Conservation (phyloP, 2,888 invertebrate species). For the Coremacera marginata region DNA sequence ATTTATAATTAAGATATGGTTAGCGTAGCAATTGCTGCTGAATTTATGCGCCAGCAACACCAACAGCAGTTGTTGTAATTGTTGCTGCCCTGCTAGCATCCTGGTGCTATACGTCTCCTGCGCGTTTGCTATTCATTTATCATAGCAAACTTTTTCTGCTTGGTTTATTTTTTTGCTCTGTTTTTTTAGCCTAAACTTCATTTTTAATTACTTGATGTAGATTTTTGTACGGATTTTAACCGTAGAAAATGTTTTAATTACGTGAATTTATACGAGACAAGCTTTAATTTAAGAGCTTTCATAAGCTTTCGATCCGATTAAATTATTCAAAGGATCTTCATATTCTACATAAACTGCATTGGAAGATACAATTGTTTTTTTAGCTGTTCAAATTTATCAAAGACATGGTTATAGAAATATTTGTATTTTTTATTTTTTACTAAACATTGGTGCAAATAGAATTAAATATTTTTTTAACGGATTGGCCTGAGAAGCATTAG, state of each 20-base stretch:
- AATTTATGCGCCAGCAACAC: constrained; percentile 32
- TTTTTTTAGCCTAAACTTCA: not conserved
- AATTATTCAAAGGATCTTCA: too few species aligned
- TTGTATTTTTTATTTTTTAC: too few species aligned
- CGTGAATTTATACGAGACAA: not conserved
- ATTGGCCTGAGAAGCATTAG: too few species aligned
- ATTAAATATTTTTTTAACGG: too few species aligned
- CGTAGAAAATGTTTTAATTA: not conserved
- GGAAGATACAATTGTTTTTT: too few species aligned
- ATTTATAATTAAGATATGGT: constrained; percentile 39
- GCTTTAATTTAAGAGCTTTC: not conserved
- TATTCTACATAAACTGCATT: too few species aligned
- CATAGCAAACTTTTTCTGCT: constrained; percentile 7
- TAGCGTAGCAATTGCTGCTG: constrained; percentile 33
- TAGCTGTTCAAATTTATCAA: too few species aligned
- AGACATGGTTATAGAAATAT: too few species aligned
- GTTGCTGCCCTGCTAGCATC: not conserved
- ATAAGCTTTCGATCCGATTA: not conserved
- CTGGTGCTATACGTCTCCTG: not conserved
- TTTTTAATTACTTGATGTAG: constrained; percentile 31
- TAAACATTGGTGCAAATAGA: too few species aligned
- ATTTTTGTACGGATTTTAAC: constrained; percentile 2
- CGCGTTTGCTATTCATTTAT: constrained; percentile 29
- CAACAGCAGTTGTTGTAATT: not conserved
- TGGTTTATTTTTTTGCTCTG: not conserved